Percentiles rank a stretch among this genome's conserved stretches.
These are phyloP conservation scores for Gymnogyps californianus DNA, from an alignment of 2,113 vertebrate species.

Conservation along the genomic window DNA sequence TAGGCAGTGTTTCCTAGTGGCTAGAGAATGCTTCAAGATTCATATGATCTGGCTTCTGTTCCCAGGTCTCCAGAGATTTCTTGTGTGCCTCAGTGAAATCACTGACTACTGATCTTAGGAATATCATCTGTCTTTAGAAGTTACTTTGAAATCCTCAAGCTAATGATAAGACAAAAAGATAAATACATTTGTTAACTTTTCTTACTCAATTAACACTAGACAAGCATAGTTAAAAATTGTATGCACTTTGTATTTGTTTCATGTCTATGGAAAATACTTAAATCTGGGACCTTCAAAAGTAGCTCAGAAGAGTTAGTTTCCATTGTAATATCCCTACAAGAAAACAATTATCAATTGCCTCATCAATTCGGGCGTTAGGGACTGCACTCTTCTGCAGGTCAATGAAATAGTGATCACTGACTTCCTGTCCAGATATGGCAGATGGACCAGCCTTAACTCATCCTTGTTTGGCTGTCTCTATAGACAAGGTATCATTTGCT, in stretches of 20 bases:
- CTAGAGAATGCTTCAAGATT: background rate
- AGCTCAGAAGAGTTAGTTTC: background rate
- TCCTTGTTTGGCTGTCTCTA: background rate
- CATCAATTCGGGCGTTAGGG: background rate
- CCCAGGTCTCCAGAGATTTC: background rate
- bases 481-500: background rate
- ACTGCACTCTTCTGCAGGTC: background rate
- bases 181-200: background rate
- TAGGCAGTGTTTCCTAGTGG: background rate
- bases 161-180: background rate
- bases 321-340: constrained; percentile 1
- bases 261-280: background rate
- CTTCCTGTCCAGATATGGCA: background rate
- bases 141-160: background rate
- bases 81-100: background rate
- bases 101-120: background rate
- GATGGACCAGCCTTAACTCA: background rate
- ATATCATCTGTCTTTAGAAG: background rate
- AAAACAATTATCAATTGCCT: background rate
- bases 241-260: background rate
- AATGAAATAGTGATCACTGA: background rate
- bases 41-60: background rate
- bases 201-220: background rate
- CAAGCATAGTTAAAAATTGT: background rate
- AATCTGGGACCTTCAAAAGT: background rate